A percentile compares a stretch with the other conserved stretches of the same genome.
Evolutionary conservation across 2,797 vertebrate species (phyloP).

Genomic region (Peromyscus aztecus): DNA sequence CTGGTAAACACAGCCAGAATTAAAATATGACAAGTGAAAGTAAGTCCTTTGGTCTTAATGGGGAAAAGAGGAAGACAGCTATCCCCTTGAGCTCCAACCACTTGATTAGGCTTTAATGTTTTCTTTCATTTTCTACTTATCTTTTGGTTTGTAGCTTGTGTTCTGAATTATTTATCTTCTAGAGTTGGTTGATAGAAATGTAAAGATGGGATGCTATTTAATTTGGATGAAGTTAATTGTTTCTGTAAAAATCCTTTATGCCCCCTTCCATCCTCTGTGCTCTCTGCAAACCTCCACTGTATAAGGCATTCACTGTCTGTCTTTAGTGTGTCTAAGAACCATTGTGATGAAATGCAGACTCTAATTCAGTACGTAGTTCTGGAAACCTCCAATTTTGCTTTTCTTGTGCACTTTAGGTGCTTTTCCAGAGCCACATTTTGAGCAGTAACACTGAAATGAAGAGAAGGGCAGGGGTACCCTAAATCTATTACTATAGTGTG

Average conservation of each 20-base stretch:
- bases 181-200: not conserved
- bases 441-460: not conserved
- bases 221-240: not conserved
- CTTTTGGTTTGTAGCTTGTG: not conserved
- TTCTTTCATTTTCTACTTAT: slow-evolving; percentile 18
- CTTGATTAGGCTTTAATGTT: slow-evolving; percentile 3
- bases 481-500: slow-evolving; percentile 18
- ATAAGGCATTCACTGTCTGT: not conserved
- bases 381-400: slow-evolving; percentile 6
- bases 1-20: slow-evolving; percentile 50
- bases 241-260: not conserved
- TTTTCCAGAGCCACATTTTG: not conserved
- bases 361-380: not conserved
- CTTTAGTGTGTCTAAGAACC: not conserved
- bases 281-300: no score
- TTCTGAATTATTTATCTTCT: not conserved
- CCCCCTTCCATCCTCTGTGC: not conserved
- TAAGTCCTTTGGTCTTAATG: slow-evolving; percentile 53
- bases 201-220: not conserved
- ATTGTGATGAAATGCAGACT: not conserved
- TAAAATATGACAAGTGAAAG: slow-evolving; percentile 52
- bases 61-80: not conserved
- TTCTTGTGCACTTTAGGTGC: not conserved
- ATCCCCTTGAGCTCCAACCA: not conserved
- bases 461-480: not conserved